phyloP scores from a whole-genome alignment of 2,888 invertebrate genomes.

The Eilema sororculum region DNA sequence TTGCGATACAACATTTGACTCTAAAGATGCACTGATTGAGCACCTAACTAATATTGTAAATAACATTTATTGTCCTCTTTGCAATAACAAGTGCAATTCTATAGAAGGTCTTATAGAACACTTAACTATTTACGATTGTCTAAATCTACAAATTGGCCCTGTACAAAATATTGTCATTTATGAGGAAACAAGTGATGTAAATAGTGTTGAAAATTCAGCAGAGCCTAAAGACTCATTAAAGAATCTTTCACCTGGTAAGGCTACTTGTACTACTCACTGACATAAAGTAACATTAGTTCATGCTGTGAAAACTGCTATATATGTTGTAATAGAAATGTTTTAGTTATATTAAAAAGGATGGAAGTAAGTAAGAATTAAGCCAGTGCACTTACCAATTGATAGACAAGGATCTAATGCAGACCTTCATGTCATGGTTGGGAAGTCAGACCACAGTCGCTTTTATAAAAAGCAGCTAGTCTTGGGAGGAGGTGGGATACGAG shows the following conservation, averaged over 20 bases:
- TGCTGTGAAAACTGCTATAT: background rate
- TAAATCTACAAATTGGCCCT: slow-evolving; percentile 29
- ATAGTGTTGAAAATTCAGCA: slow-evolving; percentile 30
- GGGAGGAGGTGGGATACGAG: no score
- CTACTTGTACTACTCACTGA: background rate
- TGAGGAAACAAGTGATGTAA: slow-evolving; percentile 30
- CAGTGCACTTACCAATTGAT: background rate
- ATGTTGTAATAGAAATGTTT: background rate
- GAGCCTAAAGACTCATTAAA: slow-evolving; percentile 31
- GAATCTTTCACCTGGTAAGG: slow-evolving; percentile 52
- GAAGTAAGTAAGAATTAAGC: no score
- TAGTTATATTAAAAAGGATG: background rate
- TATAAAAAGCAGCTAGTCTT: background rate
- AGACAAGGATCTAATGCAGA: background rate
- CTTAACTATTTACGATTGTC: slow-evolving; percentile 77
- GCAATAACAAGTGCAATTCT: slow-evolving; percentile 84
- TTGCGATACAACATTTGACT: slow-evolving; percentile 88
- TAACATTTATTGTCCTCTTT: slow-evolving; percentile 88
- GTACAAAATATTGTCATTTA: slow-evolving; percentile 46
- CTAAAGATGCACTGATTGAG: slow-evolving; percentile 84
- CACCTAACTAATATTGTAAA: slow-evolving; percentile 79
- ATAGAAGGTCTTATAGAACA: slow-evolving; percentile 87
- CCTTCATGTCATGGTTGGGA: background rate
- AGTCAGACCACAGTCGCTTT: background rate
- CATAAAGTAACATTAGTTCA: background rate